A percentile compares a stretch with the other conserved stretches of the same genome.
Conservation (phyloP, 2,113 vertebrate genomes). For the Diphyllodes magnificus region DNA sequence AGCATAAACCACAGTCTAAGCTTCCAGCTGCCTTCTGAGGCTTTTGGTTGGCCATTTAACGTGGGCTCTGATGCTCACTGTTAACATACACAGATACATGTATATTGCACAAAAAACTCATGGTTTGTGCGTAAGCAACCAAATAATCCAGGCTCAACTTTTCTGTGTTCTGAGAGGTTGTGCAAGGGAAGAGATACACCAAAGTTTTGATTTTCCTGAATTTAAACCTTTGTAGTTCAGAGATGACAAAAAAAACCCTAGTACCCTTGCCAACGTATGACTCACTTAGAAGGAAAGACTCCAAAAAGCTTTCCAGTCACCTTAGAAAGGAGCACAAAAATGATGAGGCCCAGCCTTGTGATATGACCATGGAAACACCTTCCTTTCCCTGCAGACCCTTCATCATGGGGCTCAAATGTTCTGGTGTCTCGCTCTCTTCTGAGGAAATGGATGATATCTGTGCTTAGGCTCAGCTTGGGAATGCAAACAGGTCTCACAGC, state of each 20-base stretch:
- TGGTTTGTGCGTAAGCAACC: background rate
- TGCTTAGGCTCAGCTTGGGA: background rate
- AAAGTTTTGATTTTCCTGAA: background rate
- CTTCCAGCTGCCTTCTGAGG: background rate
- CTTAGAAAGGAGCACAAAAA: background rate
- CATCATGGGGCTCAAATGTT: background rate
- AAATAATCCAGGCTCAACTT: background rate
- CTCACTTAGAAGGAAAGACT: background rate
- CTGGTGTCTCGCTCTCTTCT: background rate
- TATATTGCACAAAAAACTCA: fast-evolving
- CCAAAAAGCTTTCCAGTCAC: background rate
- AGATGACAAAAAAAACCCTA: background rate
- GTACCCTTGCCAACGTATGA: background rate
- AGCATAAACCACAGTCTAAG: background rate
- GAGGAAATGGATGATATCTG: background rate
- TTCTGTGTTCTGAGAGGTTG: background rate
- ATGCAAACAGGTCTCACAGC: background rate
- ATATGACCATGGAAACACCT: background rate
- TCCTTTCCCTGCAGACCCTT: background rate
- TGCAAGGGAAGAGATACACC: background rate
- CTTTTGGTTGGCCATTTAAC: background rate
- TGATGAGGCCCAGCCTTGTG: background rate
- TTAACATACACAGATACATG: background rate
- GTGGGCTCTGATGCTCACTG: background rate
- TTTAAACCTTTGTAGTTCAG: background rate